phyloP scores from a whole-genome alignment of 2,888 invertebrate genomes.

The Drosophila mulleri region DNA sequence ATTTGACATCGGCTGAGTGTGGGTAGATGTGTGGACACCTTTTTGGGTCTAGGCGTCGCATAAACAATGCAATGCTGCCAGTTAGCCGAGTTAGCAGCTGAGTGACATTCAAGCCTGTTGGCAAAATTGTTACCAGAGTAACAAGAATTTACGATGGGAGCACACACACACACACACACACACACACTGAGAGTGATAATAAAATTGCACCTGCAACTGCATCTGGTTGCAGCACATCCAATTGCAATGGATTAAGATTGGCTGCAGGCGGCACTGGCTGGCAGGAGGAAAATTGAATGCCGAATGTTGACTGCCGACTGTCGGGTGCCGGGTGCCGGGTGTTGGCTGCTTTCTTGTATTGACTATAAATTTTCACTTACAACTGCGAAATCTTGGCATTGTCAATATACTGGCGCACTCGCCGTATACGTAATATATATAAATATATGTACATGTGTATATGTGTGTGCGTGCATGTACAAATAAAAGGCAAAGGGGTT shows the following conservation, averaged over 20 bases:
- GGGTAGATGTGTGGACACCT: slow-evolving; percentile 55
- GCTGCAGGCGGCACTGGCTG: neutral
- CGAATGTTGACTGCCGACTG: slow-evolving; percentile 35
- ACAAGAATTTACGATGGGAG: slow-evolving; percentile 78
- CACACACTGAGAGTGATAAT: no score
- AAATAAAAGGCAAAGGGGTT: slow-evolving; percentile 52
- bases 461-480: slow-evolving; percentile 23
- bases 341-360: slow-evolving; percentile 50
- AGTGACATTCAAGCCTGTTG: slow-evolving; percentile 50
- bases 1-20: slow-evolving; percentile 67
- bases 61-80: slow-evolving; percentile 74
- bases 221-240: slow-evolving; percentile 18
- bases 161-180: slow-evolving; percentile 44
- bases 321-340: slow-evolving; percentile 11
- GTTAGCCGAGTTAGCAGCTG: slow-evolving; percentile 46
- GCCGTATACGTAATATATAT: slow-evolving; percentile 47
- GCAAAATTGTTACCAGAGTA: slow-evolving; percentile 46
- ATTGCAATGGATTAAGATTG: slow-evolving; percentile 7
- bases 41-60: slow-evolving; percentile 48
- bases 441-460: slow-evolving; percentile 6
- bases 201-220: slow-evolving; percentile 64
- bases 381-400: slow-evolving; percentile 55
- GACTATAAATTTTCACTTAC: slow-evolving; percentile 76
- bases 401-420: slow-evolving; percentile 44
- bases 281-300: slow-evolving; percentile 43